Evolutionary conservation across 2,113 vertebrate species (phyloP).

Genomic region (Cinclus mexicanus): DNA sequence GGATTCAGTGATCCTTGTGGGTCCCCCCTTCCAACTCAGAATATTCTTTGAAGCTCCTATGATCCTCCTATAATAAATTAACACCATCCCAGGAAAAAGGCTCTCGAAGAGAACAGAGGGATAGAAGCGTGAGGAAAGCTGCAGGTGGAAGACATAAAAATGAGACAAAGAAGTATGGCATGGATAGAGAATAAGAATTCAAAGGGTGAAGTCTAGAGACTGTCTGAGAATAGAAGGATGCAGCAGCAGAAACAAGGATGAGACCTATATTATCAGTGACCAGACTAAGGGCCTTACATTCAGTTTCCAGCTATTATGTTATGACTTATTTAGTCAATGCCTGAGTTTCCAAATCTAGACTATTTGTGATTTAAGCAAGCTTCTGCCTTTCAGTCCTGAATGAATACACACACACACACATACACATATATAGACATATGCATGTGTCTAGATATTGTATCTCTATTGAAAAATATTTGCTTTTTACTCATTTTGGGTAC

Average conservation of each 20-base stretch:
- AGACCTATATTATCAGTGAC: not conserved
- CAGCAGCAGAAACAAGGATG: not conserved
- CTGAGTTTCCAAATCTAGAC: not conserved
- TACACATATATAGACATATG: rapidly evolving
- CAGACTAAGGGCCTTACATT: not conserved
- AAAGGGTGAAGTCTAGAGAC: not conserved
- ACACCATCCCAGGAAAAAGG: not conserved
- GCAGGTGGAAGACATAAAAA: not conserved
- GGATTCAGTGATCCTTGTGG: not conserved
- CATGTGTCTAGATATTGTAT: not conserved
- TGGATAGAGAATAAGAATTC: not conserved
- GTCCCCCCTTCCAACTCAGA: not conserved
- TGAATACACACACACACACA: not conserved
- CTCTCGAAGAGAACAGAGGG: not conserved
- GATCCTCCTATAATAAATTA: not conserved
- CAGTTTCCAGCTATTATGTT: not conserved
- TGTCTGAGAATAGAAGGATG: not conserved
- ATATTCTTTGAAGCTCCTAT: not conserved
- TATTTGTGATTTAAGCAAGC: not conserved
- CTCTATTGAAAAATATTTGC: not conserved
- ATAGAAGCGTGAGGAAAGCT: not conserved
- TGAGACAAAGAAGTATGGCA: not conserved
- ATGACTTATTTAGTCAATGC: not conserved
- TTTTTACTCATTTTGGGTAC: not conserved
- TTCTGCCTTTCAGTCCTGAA: not conserved